A percentile compares a stretch with the other conserved stretches of the same genome.
Conservation (phyloP, 2,888 invertebrate genomes). For the Drosophila emarginata region DNA sequence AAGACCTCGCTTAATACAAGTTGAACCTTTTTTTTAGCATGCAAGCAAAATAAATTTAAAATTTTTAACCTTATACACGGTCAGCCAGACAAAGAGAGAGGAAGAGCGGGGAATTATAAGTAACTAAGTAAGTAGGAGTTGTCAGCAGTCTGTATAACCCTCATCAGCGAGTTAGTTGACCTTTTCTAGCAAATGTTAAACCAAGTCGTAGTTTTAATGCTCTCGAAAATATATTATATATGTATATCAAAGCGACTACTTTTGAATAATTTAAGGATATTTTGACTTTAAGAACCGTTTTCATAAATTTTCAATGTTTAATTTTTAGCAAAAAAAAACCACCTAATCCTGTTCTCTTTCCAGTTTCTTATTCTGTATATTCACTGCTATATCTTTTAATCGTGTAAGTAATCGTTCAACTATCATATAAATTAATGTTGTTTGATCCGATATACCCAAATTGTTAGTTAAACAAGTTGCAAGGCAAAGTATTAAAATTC, state of each 20-base stretch:
- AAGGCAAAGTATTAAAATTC: neutral
- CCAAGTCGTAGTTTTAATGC: neutral
- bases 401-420: too few species aligned
- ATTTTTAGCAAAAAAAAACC: too few species aligned
- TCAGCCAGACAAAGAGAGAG: neutral
- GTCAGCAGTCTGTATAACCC: conserved; percentile 50
- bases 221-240: neutral
- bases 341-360: too few species aligned
- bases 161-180: conserved; percentile 52
- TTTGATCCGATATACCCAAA: neutral
- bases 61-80: neutral
- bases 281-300: too few species aligned
- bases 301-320: too few species aligned
- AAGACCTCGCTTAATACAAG: neutral
- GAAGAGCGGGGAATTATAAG: conserved; percentile 12
- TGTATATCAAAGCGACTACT: too few species aligned
- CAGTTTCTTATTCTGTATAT: too few species aligned
- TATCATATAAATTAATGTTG: neutral
- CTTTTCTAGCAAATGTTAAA: conserved; percentile 30
- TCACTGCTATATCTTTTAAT: too few species aligned
- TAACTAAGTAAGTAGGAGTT: conserved; percentile 26
- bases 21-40: neutral
- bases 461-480: neutral
- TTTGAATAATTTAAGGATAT: too few species aligned
- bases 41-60: neutral